Conservation (phyloP, 2,888 invertebrate genomes). For the Trichogramma evanescens region DNA sequence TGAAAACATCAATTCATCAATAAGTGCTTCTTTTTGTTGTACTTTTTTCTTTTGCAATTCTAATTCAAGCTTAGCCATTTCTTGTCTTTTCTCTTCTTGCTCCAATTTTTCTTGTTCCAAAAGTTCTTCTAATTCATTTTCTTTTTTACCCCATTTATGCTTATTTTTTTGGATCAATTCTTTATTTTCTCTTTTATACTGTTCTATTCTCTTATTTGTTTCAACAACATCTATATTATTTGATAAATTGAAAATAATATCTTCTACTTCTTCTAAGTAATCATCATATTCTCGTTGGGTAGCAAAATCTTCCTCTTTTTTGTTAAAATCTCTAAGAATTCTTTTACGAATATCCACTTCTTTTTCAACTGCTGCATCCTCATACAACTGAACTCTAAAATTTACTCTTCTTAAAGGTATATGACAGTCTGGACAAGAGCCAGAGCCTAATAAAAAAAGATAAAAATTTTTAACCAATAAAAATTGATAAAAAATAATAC, state of each 20-base stretch:
- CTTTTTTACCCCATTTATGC: conserved; percentile 68
- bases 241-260: conserved; percentile 81
- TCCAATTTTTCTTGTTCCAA: conserved; percentile 74
- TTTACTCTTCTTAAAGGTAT: conserved; percentile 80
- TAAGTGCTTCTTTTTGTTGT: conserved; percentile 81
- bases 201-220: conserved; percentile 84
- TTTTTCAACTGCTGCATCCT: conserved; percentile 93
- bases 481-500: conserved; percentile 5
- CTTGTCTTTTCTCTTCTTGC: conserved; percentile 66
- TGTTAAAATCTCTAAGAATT: conserved; percentile 85
- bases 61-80: conserved; percentile 55
- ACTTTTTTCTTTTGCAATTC: conserved; percentile 75
- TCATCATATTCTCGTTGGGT: conserved; percentile 83
- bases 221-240: conserved; percentile 83
- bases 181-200: conserved; percentile 84
- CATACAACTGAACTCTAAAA: conserved; percentile 91
- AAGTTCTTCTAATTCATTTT: conserved; percentile 79
- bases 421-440: conserved; percentile 89
- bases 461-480: conserved; percentile 14
- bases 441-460: conserved; percentile 62
- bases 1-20: conserved; percentile 92
- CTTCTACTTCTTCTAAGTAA: conserved; percentile 92
- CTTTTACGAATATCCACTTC: conserved; percentile 91
- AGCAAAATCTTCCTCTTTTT: conserved; percentile 88
- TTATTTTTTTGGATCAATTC: conserved; percentile 77